Base-by-base conservation (phyloP, 2,888 invertebrate species). In the Ferdinandea cuprea region DNA sequence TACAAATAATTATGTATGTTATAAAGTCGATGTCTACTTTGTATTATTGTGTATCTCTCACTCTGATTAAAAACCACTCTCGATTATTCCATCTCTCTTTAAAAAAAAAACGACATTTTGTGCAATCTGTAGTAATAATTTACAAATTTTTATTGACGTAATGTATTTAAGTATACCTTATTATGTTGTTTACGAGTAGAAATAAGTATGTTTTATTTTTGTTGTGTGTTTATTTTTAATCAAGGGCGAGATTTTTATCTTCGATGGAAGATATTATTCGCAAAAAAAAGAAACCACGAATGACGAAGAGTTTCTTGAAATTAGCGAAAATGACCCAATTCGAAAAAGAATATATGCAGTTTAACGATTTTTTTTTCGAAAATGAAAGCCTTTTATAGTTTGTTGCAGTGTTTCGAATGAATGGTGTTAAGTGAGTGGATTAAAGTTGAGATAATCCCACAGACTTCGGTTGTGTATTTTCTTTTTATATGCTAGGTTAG, bases 111-210 rank as follows among this genome's bases (percentile, higher is more conserved):
- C n/a, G 54, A n/a, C 25, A 25, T 25, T 61, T 63, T 71, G 37
- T 71, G 56, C 56, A 58, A 50, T 37, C 35, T 58, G 69, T 58
- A 69, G 58, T 59, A 69, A 69, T 69, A 69, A 48, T 69, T 69
- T 58, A 58, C 13, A 40, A 72, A 59, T 66, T 35, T 52, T 44
- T 72, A 59, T 73, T 61, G 59, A 59, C 58, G 59, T 35, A 30
- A 54, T 44, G 40, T 74, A 65, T 66, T 74, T 73, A 25, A 3
- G 25, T 25, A 25, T n/a, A n/a, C n/a, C n/a, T n/a, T n/a, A 25
- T 25, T 25, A 48, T 56, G 46, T 35, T 59, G 50, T 40, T 63
- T 28, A 17, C 15, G 30, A 19, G 42, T 8, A 25, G 9, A 42
- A 13, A 13, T 30, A 44, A 32, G 52, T 17, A 13, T n/a, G 30